A percentile compares a stretch with the other conserved stretches of the same genome.
Conservation (phyloP, 2,797 vertebrate species). For the Limnodromus scolopaceus region DNA sequence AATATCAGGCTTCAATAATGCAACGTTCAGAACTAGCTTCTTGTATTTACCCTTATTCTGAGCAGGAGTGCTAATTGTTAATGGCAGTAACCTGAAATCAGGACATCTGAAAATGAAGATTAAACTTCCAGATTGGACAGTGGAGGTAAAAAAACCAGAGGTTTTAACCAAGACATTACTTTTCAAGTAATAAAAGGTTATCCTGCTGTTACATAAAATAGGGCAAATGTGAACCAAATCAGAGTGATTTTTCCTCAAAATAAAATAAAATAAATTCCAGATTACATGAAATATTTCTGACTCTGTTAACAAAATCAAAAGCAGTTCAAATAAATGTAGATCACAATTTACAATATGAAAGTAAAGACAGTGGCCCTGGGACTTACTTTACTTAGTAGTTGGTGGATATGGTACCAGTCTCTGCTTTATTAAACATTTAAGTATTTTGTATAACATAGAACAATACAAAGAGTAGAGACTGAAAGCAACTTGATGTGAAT, state of each 20-base stretch:
- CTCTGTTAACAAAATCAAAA: background rate
- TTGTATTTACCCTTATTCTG: background rate
- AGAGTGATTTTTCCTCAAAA: background rate
- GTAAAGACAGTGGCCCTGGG: background rate
- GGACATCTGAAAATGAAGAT: background rate
- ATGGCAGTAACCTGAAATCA: background rate
- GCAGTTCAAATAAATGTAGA: background rate
- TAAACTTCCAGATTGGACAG: background rate
- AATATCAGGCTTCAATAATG: background rate
- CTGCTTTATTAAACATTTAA: background rate
- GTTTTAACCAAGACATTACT: background rate
- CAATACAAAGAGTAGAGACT: background rate
- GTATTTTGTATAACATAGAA: background rate
- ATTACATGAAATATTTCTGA: background rate
- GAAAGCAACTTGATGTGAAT: background rate
- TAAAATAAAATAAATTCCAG: background rate
- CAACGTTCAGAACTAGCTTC: background rate
- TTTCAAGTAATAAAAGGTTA: background rate
- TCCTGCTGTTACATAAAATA: background rate
- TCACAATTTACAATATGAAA: background rate
- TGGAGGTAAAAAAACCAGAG: background rate
- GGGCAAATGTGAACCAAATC: background rate
- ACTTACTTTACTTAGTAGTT: background rate
- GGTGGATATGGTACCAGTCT: background rate
- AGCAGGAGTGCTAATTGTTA: background rate